These are phyloP conservation scores for Mustela nigripes DNA, from an alignment of 2,113 vertebrate species.

Conservation along the genomic window DNA sequence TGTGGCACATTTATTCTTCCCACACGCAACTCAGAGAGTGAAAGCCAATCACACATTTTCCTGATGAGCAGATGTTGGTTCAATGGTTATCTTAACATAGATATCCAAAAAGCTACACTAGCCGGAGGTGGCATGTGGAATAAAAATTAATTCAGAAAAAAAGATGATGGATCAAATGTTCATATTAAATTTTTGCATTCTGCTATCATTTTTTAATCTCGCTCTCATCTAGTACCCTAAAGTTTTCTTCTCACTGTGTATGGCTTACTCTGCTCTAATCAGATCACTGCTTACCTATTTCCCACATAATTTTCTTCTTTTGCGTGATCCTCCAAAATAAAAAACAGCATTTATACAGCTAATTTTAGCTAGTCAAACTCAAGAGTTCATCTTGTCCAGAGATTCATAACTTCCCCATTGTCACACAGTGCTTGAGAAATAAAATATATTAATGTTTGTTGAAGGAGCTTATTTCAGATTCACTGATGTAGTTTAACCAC, in stretches of 20 bases:
- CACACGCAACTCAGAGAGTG: neutral
- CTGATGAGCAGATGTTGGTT: neutral
- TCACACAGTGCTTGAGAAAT: neutral
- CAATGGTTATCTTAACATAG: neutral
- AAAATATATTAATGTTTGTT: neutral
- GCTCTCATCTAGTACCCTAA: neutral
- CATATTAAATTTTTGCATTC: neutral
- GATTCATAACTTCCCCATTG: neutral
- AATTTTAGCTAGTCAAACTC: neutral
- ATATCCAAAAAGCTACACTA: neutral
- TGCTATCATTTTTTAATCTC: neutral
- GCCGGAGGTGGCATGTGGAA: neutral
- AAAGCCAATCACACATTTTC: neutral
- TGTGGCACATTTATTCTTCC: neutral
- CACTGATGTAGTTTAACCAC: neutral
- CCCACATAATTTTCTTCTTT: neutral
- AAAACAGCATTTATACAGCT: neutral
- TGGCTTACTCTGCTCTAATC: neutral
- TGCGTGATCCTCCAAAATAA: neutral
- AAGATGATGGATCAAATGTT: neutral
- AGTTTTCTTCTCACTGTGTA: neutral
- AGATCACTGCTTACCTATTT: neutral
- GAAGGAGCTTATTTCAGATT: neutral
- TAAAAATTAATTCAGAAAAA: conserved; percentile 31
- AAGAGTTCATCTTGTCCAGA: neutral